phyloP scores from a whole-genome alignment of 2,113 vertebrate species.

The Istiophorus platypterus region DNA sequence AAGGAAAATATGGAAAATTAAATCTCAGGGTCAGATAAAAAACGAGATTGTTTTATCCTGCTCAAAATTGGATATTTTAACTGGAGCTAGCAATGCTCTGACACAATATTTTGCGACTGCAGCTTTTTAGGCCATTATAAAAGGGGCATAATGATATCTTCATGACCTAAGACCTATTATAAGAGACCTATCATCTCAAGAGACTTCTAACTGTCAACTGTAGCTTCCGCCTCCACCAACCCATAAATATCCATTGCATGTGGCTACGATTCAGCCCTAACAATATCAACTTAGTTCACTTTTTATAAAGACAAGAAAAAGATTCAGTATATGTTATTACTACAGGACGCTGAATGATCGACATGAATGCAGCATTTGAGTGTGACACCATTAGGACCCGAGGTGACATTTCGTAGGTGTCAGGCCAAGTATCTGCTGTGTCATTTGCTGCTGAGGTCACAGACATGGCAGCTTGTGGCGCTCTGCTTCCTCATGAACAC shows the following conservation, averaged over 20 bases:
- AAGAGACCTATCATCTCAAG: constrained; percentile 54
- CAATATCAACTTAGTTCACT: constrained; percentile 17
- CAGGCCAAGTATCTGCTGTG: not conserved
- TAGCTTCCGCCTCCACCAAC: constrained; percentile 35
- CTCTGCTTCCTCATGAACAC: constrained; percentile 36
- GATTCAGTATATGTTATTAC: constrained; percentile 23
- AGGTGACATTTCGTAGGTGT: constrained; percentile 34
- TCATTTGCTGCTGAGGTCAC: constrained; percentile 21
- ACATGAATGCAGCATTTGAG: not conserved
- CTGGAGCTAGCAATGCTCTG: not conserved
- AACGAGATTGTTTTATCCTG: not conserved
- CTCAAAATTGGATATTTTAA: not conserved
- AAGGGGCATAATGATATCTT: constrained; percentile 50
- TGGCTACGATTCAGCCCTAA: constrained; percentile 20
- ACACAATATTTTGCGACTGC: not conserved
- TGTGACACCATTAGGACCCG: not conserved
- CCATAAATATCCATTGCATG: constrained; percentile 55
- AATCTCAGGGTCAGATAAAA: not conserved
- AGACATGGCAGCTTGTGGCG: not conserved
- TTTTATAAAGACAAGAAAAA: constrained; percentile 6
- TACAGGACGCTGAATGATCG: not conserved
- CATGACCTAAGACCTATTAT: constrained; percentile 61
- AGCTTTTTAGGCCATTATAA: constrained; percentile 42
- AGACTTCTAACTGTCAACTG: constrained; percentile 42
- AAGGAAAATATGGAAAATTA: not conserved